Base-by-base conservation (phyloP, 2,797 vertebrate genomes). In the Acanthurus lineatus region DNA sequence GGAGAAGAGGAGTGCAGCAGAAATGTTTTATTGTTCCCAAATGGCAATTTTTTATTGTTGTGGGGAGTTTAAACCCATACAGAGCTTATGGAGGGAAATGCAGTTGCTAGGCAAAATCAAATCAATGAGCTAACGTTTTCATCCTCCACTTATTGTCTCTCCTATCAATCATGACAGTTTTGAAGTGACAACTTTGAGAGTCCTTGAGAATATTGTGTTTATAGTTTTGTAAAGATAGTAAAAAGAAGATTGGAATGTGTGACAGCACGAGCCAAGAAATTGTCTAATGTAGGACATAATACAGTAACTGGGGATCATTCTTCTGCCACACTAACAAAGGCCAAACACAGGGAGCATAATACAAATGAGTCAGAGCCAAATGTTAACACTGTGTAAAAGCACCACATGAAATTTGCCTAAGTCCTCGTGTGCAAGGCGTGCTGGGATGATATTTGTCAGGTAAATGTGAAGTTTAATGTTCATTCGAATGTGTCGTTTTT, bases 11-110 rank as follows among this genome's bases (percentile, higher is more conserved):
- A 88, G 73, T 35, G 68, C 83, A 44, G 81, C 77, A 87, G 77
- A 88, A 88, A 87, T 57, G 70, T 80, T 89, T 91, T 91, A 91
- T 92, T 90, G 83, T 87, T 92, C 87, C 89, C 88, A 79, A 87
- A 88, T 87, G 88, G 81, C 81, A 66, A 6, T 76, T 88, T 87
- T 88, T 89, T 83, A 86, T 91, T 92, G 86, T 91, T 83, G 84
- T 52, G 81, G 86, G 85, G 82, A 89, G 83, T 85, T 83, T 63
- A 85, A 89, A 80, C 88, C 76, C 83, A 64, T 81, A 77, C 85
- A 68, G 76, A 82, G 88, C 88, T 78, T 83, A 82, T 76, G 75
- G 88, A 83, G 73, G 81, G 65, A 86, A 90, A 83, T 59, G 81
- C 76, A 60, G 87, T 87, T 86, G 87, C 85, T 77, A 82, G 85